These are phyloP conservation scores for Drosophila diplacantha DNA, from an alignment of 2,888 invertebrate species.

Conservation along the genomic window DNA sequence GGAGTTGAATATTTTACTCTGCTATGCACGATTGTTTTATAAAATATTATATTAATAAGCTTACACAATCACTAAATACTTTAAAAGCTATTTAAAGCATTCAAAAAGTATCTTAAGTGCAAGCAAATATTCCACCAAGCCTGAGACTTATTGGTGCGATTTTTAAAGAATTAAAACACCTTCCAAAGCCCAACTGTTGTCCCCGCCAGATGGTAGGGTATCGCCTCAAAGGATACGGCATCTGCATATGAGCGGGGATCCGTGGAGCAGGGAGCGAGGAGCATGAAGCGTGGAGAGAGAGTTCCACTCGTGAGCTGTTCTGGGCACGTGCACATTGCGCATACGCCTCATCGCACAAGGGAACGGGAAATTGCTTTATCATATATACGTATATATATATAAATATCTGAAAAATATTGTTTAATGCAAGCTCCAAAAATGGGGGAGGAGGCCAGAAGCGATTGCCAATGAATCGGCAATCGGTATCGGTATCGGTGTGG, in stretches of 20 bases:
- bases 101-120: neutral
- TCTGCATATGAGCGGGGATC: constrained; percentile 9
- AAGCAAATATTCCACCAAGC: no score
- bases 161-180: no score
- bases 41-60: no score
- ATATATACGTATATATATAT: constrained; percentile 7
- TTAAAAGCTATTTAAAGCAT: neutral
- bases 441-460: neutral
- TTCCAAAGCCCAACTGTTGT: neutral
- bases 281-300: constrained; percentile 1
- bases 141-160: no score
- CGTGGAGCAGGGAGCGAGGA: neutral
- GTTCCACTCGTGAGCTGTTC: constrained; percentile 16
- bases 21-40: neutral
- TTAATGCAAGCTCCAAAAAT: constrained; percentile 10
- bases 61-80: neutral
- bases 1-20: neutral
- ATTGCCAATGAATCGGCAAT: constrained; percentile 3
- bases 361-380: constrained; percentile 30
- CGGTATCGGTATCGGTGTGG: constrained; percentile 1
- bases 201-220: constrained; percentile 2
- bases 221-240: constrained; percentile 13
- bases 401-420: constrained; percentile 39
- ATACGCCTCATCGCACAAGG: constrained; percentile 45
- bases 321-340: constrained; percentile 43